Evolutionary conservation across 2,888 invertebrate species (phyloP).

Genomic region (Lissocephala sabroskyi): DNA sequence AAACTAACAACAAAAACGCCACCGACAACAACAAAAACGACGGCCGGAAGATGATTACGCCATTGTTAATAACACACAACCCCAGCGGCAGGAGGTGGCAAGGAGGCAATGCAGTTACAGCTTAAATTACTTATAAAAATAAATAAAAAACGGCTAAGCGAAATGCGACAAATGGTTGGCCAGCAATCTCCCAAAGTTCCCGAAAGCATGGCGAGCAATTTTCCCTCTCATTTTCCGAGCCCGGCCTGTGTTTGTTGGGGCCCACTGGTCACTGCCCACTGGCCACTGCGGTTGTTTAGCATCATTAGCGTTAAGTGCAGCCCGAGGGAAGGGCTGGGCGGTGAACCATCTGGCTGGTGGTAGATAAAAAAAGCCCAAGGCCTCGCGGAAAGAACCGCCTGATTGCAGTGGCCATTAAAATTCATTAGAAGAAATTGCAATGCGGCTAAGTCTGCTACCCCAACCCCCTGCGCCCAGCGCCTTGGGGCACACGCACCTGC

Average conservation of each 20-base stretch:
- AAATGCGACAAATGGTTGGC: conserved; percentile 53
- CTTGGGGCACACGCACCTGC: neutral
- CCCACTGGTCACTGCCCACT: too few species aligned
- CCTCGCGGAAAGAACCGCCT: conserved; percentile 7
- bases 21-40: too few species aligned
- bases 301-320: conserved; percentile 35
- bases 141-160: conserved; percentile 52
- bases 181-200: too few species aligned
- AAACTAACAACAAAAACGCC: neutral
- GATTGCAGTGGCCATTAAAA: conserved; percentile 49
- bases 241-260: too few species aligned
- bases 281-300: conserved; percentile 10
- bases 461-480: neutral
- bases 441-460: conserved; percentile 5
- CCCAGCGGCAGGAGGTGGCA: too few species aligned
- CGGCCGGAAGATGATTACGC: conserved; percentile 43
- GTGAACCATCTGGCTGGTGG: conserved; percentile 20
- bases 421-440: conserved; percentile 42
- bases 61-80: conserved; percentile 48
- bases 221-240: too few species aligned
- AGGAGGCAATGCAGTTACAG: conserved; percentile 29
- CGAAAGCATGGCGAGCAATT: too few species aligned
- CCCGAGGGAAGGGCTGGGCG: conserved; percentile 21
- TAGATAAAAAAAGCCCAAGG: conserved; percentile 3
- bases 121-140: conserved; percentile 51